These are phyloP conservation scores for Toxotes jaculatrix DNA, from an alignment of 2,113 vertebrate species.

Conservation along the genomic window DNA sequence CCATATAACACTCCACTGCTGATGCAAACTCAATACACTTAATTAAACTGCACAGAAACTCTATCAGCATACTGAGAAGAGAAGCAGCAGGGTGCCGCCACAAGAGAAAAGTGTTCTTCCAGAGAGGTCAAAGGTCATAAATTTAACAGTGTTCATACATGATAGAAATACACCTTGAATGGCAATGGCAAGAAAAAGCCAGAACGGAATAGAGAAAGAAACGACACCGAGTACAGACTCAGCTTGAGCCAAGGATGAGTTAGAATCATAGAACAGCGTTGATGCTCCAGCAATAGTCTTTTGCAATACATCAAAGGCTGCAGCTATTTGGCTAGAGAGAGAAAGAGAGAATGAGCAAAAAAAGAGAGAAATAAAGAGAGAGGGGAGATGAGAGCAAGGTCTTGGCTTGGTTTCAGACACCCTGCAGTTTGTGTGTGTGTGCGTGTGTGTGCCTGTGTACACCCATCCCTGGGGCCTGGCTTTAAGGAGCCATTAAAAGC, in stretches of 20 bases:
- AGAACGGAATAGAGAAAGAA: constrained; percentile 38
- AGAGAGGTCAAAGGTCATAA: constrained; percentile 54
- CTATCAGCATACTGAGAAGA: constrained; percentile 67
- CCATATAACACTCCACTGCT: constrained; percentile 77
- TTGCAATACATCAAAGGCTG: constrained; percentile 65
- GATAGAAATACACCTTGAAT: constrained; percentile 21
- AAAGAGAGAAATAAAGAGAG: constrained; percentile 58
- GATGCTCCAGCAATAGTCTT: constrained; percentile 57
- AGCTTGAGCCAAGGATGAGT: constrained; percentile 36
- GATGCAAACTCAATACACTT: constrained; percentile 83
- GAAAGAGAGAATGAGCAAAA: constrained; percentile 48
- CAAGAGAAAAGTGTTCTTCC: constrained; percentile 44
- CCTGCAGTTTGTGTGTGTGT: constrained; percentile 44
- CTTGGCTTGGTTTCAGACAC: constrained; percentile 71
- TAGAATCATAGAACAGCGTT: constrained; percentile 52
- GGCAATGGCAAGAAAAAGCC: constrained; percentile 17
- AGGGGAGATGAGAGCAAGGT: constrained; percentile 48
- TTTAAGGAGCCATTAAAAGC: constrained; percentile 83
- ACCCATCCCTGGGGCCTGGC: constrained; percentile 66
- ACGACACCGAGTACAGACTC: constrained; percentile 36
- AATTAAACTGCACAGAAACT: constrained; percentile 82
- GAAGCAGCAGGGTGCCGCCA: constrained; percentile 44
- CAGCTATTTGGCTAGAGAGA: constrained; percentile 57
- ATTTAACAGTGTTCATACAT: constrained; percentile 18
- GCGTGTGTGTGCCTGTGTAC: constrained; percentile 17